These are phyloP conservation scores for Trichomycterus rosablanca DNA, from an alignment of 2,113 vertebrate species.

Conservation along the genomic window DNA sequence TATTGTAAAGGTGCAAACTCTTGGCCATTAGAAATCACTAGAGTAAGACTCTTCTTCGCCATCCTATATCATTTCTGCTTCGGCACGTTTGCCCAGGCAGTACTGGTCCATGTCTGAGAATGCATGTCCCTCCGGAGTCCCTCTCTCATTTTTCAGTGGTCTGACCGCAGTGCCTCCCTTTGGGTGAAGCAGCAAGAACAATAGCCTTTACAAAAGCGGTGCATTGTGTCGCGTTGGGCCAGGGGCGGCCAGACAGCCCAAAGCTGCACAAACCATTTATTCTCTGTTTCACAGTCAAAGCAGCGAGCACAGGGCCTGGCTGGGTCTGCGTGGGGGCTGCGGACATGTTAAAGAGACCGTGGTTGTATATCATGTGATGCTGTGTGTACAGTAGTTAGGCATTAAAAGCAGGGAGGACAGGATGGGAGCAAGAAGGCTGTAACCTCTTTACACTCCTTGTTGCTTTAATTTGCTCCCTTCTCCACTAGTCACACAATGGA, in stretches of 20 bases:
- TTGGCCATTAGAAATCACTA: no score
- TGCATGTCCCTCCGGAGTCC: constrained; percentile 47
- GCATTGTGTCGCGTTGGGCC: constrained; percentile 57
- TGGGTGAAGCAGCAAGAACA: constrained; percentile 52
- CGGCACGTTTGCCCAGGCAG: constrained; percentile 43
- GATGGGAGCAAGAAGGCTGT: constrained; percentile 1
- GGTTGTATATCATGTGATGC: constrained; percentile 21
- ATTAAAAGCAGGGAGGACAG: constrained; percentile 18
- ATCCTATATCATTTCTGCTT: constrained; percentile 24
- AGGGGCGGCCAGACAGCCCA: constrained; percentile 46
- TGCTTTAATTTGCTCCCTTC: neutral
- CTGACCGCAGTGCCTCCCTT: constrained; percentile 50
- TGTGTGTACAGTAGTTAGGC: constrained; percentile 17
- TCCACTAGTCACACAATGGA: neutral
- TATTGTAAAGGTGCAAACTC: no score
- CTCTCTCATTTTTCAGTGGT: constrained; percentile 39
- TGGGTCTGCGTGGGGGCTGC: neutral
- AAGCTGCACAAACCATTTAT: constrained; percentile 17
- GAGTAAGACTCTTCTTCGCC: constrained; percentile 2
- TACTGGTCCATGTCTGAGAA: constrained; percentile 50
- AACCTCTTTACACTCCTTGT: neutral
- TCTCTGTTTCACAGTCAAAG: constrained; percentile 33
- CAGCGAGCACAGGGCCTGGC: constrained; percentile 13
- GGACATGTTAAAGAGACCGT: constrained; percentile 10
- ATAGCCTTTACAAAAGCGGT: constrained; percentile 56